Percentiles rank a stretch among this genome's conserved stretches.
phyloP scores from a whole-genome alignment of 2,888 invertebrate genomes.

The Carabus problematicus region DNA sequence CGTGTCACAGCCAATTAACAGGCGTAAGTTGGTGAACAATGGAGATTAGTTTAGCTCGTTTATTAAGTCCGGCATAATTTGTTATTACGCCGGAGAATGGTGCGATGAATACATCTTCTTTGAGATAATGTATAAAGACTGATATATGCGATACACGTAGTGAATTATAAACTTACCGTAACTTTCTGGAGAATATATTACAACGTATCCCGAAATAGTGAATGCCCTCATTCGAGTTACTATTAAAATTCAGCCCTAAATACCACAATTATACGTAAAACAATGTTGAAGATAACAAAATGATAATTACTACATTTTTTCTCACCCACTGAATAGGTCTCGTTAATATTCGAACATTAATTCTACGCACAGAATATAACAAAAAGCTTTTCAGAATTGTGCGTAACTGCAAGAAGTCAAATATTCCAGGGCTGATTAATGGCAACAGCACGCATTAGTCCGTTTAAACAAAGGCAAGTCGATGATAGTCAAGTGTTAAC shows the following conservation, averaged over 20 bases:
- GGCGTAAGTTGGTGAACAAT: neutral
- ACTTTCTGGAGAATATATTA: neutral
- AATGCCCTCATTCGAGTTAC: too few species aligned
- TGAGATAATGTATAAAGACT: neutral
- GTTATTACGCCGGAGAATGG: constrained; percentile 2
- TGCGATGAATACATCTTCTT: neutral
- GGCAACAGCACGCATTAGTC: constrained; percentile 22
- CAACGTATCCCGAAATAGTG: neutral
- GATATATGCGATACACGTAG: neutral
- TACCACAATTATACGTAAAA: too few species aligned
- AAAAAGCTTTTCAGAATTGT: too few species aligned
- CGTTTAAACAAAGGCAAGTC: constrained; percentile 28
- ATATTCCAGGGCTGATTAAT: constrained; percentile 16
- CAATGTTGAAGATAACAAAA: too few species aligned
- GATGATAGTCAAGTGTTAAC: constrained; percentile 25
- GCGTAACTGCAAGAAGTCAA: too few species aligned
- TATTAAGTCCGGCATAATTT: constrained; percentile 4
- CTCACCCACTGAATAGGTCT: too few species aligned
- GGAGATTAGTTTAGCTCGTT: neutral
- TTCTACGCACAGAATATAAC: too few species aligned
- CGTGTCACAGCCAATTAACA: neutral
- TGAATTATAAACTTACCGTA: neutral
- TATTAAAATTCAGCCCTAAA: too few species aligned
- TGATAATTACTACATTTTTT: too few species aligned
- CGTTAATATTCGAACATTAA: too few species aligned